Evolutionary conservation across 2,113 vertebrate genomes (phyloP).

Genomic region (Orthochromis malagaraziensis): DNA sequence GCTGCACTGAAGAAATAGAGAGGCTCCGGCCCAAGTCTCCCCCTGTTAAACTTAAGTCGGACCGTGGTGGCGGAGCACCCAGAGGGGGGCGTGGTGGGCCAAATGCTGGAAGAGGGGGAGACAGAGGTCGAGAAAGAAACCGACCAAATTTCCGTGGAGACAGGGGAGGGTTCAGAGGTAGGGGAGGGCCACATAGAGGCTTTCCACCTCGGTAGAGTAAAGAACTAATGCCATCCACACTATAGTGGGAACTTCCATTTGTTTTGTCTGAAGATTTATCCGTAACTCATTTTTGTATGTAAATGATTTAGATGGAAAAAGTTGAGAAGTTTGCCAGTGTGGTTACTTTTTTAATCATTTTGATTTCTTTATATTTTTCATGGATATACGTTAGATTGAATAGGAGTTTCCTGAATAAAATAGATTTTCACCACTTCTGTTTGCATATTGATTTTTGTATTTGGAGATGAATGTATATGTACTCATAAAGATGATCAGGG

Average conservation of each 20-base stretch:
- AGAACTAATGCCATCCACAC: neutral
- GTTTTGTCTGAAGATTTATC: neutral
- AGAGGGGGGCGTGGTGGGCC: slow-evolving; percentile 87
- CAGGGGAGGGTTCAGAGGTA: slow-evolving; percentile 87
- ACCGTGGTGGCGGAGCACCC: slow-evolving; percentile 85
- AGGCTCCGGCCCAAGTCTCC: slow-evolving; percentile 94
- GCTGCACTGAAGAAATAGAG: slow-evolving; percentile 96
- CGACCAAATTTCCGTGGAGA: slow-evolving; percentile 92
- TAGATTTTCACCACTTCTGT: neutral
- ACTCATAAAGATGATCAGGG: neutral
- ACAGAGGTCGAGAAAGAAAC: slow-evolving; percentile 89
- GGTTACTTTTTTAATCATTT: neutral
- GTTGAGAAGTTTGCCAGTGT: neutral
- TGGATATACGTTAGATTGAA: neutral
- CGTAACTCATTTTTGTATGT: neutral
- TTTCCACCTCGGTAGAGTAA: slow-evolving; percentile 81
- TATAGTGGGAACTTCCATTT: neutral
- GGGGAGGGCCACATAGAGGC: slow-evolving; percentile 87
- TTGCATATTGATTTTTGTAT: neutral
- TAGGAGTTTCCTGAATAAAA: slow-evolving; percentile 13
- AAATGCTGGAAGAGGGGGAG: slow-evolving; percentile 82
- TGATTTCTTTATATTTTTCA: neutral
- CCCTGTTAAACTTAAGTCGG: slow-evolving; percentile 84
- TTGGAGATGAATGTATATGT: neutral
- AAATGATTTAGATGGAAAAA: neutral